Percentiles rank a stretch among this genome's conserved stretches.
These are phyloP conservation scores for Eurosta solidaginis DNA, from an alignment of 1,140 invertebrate species.

Conservation along the genomic window DNA sequence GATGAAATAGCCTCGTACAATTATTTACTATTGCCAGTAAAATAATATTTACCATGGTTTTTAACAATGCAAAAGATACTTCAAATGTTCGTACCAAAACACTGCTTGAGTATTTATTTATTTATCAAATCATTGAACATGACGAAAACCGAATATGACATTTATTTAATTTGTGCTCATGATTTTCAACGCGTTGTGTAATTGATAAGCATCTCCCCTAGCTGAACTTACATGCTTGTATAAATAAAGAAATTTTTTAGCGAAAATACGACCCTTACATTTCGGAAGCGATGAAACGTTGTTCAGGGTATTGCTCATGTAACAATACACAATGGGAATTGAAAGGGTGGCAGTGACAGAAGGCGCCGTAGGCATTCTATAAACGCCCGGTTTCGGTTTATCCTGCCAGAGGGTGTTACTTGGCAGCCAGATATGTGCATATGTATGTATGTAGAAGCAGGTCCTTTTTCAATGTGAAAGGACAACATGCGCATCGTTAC, in stretches of 20 bases:
- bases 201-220: constrained; percentile 55
- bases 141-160: constrained; percentile 55
- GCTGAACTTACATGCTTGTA: background rate
- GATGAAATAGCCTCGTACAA: background rate
- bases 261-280: background rate
- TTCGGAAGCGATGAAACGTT: background rate
- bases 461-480: background rate
- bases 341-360: constrained; percentile 20
- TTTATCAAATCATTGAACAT: constrained; percentile 34
- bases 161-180: constrained; percentile 60
- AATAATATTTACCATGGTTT: background rate
- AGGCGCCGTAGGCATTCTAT: background rate
- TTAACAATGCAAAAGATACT: constrained; percentile 13
- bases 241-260: background rate
- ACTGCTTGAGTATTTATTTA: background rate
- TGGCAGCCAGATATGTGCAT: background rate
- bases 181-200: constrained; percentile 57
- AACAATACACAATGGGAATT: constrained; percentile 21
- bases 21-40: background rate
- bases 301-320: background rate
- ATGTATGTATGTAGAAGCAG: background rate
- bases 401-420: background rate
- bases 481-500: background rate
- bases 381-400: background rate
- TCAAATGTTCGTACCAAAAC: background rate